These are phyloP conservation scores for Lacerta agilis DNA, from an alignment of 2,797 vertebrate genomes.

Conservation along the genomic window DNA sequence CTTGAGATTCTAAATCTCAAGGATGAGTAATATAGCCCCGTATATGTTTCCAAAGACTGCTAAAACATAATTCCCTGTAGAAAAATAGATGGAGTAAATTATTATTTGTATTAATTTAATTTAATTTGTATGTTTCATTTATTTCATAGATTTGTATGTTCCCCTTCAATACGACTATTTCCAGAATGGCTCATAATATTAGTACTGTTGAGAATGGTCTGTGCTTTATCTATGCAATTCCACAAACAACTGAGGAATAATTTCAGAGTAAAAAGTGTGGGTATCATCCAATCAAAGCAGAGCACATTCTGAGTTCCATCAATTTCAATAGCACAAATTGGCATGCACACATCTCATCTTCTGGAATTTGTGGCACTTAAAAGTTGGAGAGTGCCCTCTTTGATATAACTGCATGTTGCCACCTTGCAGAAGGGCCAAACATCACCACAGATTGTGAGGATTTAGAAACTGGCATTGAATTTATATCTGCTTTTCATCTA, in stretches of 20 bases:
- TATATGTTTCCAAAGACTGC: conserved; percentile 49
- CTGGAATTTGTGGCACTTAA: background rate
- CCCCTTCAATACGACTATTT: background rate
- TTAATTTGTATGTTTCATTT: background rate
- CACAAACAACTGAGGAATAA: background rate
- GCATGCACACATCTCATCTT: background rate
- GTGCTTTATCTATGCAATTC: background rate
- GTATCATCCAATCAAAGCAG: background rate
- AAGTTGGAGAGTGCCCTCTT: background rate
- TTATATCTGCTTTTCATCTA: background rate
- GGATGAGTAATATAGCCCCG: conserved; percentile 63
- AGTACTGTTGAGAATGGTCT: conserved; percentile 46
- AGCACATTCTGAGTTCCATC: background rate
- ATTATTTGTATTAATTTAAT: background rate
- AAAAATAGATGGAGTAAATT: conserved; percentile 43
- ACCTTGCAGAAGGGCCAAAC: conserved; percentile 27
- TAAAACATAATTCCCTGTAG: conserved; percentile 62
- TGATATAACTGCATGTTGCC: conserved; percentile 15
- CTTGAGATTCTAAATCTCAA: conserved; percentile 71
- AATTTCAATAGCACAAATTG: too few species aligned
- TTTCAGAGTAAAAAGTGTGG: conserved; percentile 10
- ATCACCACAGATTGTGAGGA: background rate
- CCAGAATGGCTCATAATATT: background rate
- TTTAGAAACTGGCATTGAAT: background rate
- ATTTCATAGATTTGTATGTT: background rate